Evolutionary conservation across 2,113 vertebrate species (phyloP).

Genomic region (Fregetta grallaria): DNA sequence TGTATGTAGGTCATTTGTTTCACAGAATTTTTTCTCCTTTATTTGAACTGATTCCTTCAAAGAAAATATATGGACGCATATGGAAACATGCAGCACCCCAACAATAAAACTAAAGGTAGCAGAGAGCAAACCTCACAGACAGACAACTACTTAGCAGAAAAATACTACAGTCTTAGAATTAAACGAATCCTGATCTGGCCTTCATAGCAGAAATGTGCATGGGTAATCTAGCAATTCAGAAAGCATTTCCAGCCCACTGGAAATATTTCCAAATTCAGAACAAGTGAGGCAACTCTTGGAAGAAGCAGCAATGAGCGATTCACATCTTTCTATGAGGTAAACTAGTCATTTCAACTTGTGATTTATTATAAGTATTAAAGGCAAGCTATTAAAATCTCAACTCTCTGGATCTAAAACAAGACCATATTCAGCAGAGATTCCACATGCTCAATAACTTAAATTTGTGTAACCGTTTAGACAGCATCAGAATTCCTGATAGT

Average conservation of each 20-base stretch:
- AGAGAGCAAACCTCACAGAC: neutral
- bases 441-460: neutral
- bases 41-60: neutral
- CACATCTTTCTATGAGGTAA: slow-evolving; percentile 53
- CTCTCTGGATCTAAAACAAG: slow-evolving; percentile 13
- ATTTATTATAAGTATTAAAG: slow-evolving; percentile 43
- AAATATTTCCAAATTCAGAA: slow-evolving; percentile 53
- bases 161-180: neutral
- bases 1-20: neutral
- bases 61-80: neutral
- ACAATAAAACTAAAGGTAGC: neutral
- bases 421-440: neutral
- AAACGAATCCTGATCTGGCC: neutral
- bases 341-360: slow-evolving; percentile 2
- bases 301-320: slow-evolving; percentile 12
- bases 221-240: slow-evolving; percentile 41
- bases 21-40: neutral
- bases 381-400: slow-evolving; percentile 26
- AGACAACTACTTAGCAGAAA: neutral
- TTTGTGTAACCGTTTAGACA: neutral
- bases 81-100: neutral
- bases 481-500: neutral
- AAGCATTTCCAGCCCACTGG: slow-evolving; percentile 27
- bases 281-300: slow-evolving; percentile 63
- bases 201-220: neutral